phyloP scores from a whole-genome alignment of 2,113 vertebrate species.

The Phoxinus phoxinus region DNA sequence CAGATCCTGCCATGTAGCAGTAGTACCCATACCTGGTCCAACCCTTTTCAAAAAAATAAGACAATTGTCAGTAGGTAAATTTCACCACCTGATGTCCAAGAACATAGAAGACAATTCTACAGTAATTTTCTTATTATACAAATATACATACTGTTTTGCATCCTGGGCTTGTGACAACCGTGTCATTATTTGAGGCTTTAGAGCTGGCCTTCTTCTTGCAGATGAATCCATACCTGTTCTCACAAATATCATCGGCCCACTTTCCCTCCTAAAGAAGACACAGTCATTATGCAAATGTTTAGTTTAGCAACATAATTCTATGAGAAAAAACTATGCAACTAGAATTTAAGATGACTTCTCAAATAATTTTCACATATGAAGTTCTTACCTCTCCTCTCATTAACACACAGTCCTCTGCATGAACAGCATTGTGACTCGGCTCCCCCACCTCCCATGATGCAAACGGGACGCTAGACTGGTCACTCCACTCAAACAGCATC shows the following conservation, averaged over 20 bases:
- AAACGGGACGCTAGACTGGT: conserved; percentile 83
- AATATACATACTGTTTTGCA: conserved; percentile 84
- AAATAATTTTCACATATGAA: background rate
- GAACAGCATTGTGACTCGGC: conserved; percentile 74
- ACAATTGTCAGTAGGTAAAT: background rate
- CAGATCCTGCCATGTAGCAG: conserved; percentile 86
- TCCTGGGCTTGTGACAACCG: conserved; percentile 71
- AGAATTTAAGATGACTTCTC: background rate
- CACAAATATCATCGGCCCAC: conserved; percentile 87
- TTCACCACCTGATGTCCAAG: background rate
- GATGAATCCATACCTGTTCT: conserved; percentile 81
- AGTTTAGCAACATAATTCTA: background rate
- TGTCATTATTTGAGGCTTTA: conserved; percentile 59
- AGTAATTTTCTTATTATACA: background rate
- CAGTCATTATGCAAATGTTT: background rate
- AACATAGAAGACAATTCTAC: background rate
- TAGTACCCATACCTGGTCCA: conserved; percentile 88
- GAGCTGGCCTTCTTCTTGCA: conserved; percentile 85
- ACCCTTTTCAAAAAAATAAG: conserved; percentile 72
- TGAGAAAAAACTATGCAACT: background rate
- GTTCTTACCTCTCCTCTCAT: conserved; percentile 84
- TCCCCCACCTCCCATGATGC: conserved; percentile 85
- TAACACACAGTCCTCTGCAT: conserved; percentile 86
- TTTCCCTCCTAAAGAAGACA: conserved; percentile 80
- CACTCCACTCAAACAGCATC: conserved; percentile 93